These are phyloP conservation scores for Pomacea maculata DNA, from an alignment of 1,140 invertebrate species.

Conservation along the genomic window DNA sequence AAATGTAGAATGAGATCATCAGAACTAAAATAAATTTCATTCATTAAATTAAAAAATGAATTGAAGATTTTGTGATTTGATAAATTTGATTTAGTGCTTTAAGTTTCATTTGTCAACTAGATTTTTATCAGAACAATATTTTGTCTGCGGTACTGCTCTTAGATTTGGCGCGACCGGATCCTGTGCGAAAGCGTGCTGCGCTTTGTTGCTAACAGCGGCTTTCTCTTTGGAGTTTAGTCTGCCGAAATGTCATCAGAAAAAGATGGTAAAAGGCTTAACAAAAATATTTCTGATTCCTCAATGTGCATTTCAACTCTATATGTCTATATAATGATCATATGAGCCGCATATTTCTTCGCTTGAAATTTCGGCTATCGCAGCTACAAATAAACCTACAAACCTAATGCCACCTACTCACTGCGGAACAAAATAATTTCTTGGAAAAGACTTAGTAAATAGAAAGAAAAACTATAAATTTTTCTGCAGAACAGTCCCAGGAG, in stretches of 20 bases:
- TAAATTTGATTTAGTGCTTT: background rate
- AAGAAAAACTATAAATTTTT: too few relatives aligned
- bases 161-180: constrained; percentile 20
- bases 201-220: background rate
- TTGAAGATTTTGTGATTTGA: background rate
- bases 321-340: background rate
- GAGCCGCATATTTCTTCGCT: background rate
- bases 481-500: too few relatives aligned
- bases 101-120: background rate
- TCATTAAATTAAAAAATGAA: too few relatives aligned
- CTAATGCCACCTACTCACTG: too few relatives aligned
- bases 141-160: background rate
- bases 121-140: background rate
- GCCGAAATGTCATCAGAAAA: constrained; percentile 17
- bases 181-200: constrained; percentile 6
- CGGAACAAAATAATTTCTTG: too few relatives aligned
- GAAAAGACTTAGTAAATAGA: too few relatives aligned
- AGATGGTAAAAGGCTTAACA: constrained; percentile 13
- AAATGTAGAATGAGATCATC: background rate
- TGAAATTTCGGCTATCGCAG: background rate
- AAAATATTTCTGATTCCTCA: background rate
- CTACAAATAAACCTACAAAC: background rate
- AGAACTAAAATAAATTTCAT: background rate
- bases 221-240: background rate
- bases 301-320: background rate